Evolutionary conservation across 2,113 vertebrate genomes (phyloP), one percentile per base, ranked within the genome.

Genomic region (Sylvia atricapilla): DNA sequence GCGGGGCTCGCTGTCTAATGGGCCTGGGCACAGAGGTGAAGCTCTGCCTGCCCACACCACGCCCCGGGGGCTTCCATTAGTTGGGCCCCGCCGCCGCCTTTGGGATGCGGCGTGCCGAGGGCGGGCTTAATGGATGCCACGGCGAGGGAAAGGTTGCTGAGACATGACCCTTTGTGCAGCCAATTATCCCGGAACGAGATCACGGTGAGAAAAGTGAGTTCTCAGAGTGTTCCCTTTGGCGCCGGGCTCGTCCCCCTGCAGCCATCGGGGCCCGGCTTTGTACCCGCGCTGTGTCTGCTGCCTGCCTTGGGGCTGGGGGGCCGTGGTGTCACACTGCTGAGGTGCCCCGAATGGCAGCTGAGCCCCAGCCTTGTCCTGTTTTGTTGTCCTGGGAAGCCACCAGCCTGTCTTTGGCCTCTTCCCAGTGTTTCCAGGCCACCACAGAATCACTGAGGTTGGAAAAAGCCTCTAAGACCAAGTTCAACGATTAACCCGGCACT

Each of bases 191-290:
- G 19, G 43, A 55, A 59, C 9, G 3, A 31, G 41, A 49, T 11
- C 47, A 20, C 2, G 1, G 90, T 1, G 68, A 47, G 68, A 33
- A 37, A 80, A 90, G 9, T 0, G 25, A 62, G 28, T 60, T 79
- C 60, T 25, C 39, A 1, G 13, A 39, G 27, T 0, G 22, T 7
- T 75, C 27, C 7, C 24, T 67, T 25, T 4, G 70, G 92, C 0
- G 0, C 72, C 5, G 2, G 44, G 49, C 0, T 0, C 17, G 15
- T 43, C 27, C 6, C 31, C 24, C 24, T 2, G 24, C 60, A 22
- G 72, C 55, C 47, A 1, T 2, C 7, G 6, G 23, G 12, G n/a
- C 1, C 17, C 2, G 30, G 25, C 49, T 60, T 46, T 4, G 49
- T 20, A 7, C 16, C 35, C 13, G 8, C 1, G 8, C 63, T 2